A percentile compares a stretch with the other conserved stretches of the same genome.
Conservation (phyloP, 2,113 vertebrate genomes). For the Tautogolabrus adspersus region DNA sequence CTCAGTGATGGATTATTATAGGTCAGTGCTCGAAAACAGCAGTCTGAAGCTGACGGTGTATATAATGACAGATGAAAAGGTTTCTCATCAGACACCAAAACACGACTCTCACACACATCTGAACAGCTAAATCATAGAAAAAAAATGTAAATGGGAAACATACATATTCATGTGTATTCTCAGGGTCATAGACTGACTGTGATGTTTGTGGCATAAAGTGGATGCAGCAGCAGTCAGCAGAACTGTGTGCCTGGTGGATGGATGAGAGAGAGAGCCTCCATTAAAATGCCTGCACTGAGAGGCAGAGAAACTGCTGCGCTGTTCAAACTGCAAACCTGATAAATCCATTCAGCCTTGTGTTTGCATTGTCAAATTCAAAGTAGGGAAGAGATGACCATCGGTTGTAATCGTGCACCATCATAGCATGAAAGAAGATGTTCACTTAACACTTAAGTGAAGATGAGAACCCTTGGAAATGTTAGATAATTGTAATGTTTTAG, state of each 20-base stretch:
- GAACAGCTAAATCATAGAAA: neutral
- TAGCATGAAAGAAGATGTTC: neutral
- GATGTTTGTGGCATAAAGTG: conserved; percentile 41
- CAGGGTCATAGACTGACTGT: conserved; percentile 16
- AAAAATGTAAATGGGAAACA: conserved; percentile 4
- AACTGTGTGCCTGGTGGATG: conserved; percentile 20
- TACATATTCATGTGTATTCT: conserved; percentile 21
- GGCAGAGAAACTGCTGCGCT: conserved; percentile 62
- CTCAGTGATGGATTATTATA: conserved; percentile 41
- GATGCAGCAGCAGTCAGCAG: conserved; percentile 59
- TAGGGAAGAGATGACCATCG: neutral
- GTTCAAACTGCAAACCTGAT: conserved; percentile 42
- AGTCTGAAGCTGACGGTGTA: neutral
- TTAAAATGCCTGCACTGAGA: conserved; percentile 50
- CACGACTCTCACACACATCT: neutral
- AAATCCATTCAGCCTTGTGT: conserved; percentile 25
- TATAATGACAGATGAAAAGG: neutral
- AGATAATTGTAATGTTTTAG: too few relatives aligned
- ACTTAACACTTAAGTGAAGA: neutral
- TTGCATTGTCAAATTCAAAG: conserved; percentile 32
- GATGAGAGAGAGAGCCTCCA: conserved; percentile 51
- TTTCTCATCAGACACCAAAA: neutral
- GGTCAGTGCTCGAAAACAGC: conserved; percentile 22
- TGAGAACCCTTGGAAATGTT: too few relatives aligned
- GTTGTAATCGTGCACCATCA: neutral